Evolutionary conservation across 2,113 vertebrate species (phyloP), one percentile per base, ranked within the genome.

Genomic region (Myotis lucifugus): DNA sequence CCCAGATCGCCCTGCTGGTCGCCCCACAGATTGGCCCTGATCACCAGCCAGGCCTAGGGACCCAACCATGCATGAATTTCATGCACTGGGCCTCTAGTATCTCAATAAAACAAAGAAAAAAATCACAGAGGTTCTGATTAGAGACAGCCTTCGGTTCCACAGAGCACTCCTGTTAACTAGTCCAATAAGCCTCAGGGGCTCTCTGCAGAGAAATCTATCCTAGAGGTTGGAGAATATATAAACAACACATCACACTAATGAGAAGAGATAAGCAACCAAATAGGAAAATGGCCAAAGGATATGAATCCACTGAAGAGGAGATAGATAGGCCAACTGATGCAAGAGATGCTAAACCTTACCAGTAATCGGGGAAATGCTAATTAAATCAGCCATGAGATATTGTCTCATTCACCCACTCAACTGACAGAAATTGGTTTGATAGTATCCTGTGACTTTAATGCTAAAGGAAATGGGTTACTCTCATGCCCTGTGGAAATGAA

Each of bases 401-500:
- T 3, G 5, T 73, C 82, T 21, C 2, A 27, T 37, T 69, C 66
- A 34, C 40, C 67, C 54, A 14, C 0, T 0, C 17, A 76, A 70
- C 25, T 18, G 61, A 32, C 25, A 67, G 92, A 90, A 42, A 72
- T 72, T 79, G 66, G 37, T 17, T 17, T 46, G 86, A 72, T 73
- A 67, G 25, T 59, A 72, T 48, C n/a, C 9, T 12, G 23, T 4
- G 23, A 61, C 29, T 0, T 82, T 21, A 2, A n/a, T 10, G 42
- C 34, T 19, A 73, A 81, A 81, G 86, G 25, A 74, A 64, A 64
- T 9, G 0, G 0, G 42, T 18, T 15, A 5, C 13, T 18, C 61
- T 5, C 1, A 0, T 25, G 37, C 34, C 40, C 34, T 5, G 9
- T 69, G 32, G 48, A 27, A 32, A 81, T 0, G 0, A 2, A 3